Conservation (phyloP, 2,797 vertebrate genomes). For the Dallia pectoralis region DNA sequence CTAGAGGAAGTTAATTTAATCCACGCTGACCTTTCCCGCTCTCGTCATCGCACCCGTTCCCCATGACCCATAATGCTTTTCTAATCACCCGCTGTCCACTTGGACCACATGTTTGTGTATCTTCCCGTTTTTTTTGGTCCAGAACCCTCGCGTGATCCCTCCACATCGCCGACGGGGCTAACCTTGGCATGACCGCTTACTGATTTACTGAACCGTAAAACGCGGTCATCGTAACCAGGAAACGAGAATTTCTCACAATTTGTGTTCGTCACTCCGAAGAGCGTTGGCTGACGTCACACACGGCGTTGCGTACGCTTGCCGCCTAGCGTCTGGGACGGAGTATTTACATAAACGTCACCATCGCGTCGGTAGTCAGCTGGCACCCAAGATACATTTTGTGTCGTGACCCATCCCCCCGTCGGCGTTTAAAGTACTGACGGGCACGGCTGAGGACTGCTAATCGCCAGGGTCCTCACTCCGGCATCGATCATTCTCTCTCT, state of each 20-base stretch:
- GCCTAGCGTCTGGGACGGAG: neutral
- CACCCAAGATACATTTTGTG: constrained; percentile 38
- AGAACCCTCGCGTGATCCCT: neutral
- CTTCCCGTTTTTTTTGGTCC: constrained; percentile 23
- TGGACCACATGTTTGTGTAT: constrained; percentile 55
- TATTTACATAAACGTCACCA: constrained; percentile 33
- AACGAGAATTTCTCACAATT: constrained; percentile 8
- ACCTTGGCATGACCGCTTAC: neutral
- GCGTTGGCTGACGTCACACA: constrained; percentile 13
- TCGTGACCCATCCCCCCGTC: constrained; percentile 35
- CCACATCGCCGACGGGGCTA: neutral
- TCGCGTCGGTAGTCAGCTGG: constrained; percentile 35
- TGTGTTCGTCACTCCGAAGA: constrained; percentile 10
- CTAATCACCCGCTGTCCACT: constrained; percentile 55
- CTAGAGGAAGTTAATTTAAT: constrained; percentile 35
- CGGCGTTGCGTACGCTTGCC: neutral
- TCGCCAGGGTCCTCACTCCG: constrained; percentile 28
- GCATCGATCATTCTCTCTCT: constrained; percentile 29
- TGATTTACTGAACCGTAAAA: constrained; percentile 8
- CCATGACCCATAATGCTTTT: constrained; percentile 48
- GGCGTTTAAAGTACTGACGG: constrained; percentile 33
- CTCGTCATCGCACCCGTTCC: constrained; percentile 26
- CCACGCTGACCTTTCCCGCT: constrained; percentile 43
- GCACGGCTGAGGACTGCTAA: constrained; percentile 22
- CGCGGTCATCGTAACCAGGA: neutral